Conservation (phyloP, 2,113 vertebrate genomes). For the Siniperca chuatsi region DNA sequence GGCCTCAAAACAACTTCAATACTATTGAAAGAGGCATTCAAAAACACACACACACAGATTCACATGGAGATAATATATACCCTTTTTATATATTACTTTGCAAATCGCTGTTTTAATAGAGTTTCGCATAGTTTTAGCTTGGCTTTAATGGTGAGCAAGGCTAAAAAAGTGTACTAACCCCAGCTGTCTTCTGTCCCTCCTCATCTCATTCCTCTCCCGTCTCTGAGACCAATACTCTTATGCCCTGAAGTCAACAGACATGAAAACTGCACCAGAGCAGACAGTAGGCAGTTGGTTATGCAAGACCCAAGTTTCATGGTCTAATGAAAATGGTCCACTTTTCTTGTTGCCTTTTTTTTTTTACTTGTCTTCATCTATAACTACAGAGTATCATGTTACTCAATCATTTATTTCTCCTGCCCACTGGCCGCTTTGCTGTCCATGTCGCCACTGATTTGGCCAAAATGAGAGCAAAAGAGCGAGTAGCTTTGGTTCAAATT, state of each 20-base stretch:
- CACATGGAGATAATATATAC: not conserved
- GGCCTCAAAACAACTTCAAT: not conserved
- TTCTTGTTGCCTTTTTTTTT: slow-evolving; percentile 6
- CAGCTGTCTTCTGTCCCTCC: slow-evolving; percentile 7
- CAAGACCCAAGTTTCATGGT: slow-evolving; percentile 60
- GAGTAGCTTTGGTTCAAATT: slow-evolving; percentile 55
- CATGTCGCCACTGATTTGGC: slow-evolving; percentile 57
- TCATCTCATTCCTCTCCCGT: not conserved
- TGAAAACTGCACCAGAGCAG: slow-evolving; percentile 42
- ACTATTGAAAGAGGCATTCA: not conserved
- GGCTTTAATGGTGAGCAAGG: slow-evolving; percentile 3
- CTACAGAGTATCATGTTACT: slow-evolving; percentile 52
- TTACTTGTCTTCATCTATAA: slow-evolving; percentile 45
- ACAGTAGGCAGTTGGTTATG: slow-evolving; percentile 64
- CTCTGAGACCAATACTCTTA: slow-evolving; percentile 14
- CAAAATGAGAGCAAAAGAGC: slow-evolving; percentile 54
- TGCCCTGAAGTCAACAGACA: slow-evolving; percentile 59
- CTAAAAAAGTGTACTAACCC: not conserved
- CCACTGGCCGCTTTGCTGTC: slow-evolving; percentile 28
- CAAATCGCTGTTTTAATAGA: not conserved
- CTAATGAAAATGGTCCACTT: slow-evolving; percentile 43
- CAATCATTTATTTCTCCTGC: slow-evolving; percentile 66
- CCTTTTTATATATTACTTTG: not conserved
- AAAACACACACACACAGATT: not conserved
- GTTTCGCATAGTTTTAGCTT: not conserved